These are phyloP conservation scores for Zosterops japonicus DNA, from an alignment of 2,113 vertebrate genomes.

Conservation along the genomic window DNA sequence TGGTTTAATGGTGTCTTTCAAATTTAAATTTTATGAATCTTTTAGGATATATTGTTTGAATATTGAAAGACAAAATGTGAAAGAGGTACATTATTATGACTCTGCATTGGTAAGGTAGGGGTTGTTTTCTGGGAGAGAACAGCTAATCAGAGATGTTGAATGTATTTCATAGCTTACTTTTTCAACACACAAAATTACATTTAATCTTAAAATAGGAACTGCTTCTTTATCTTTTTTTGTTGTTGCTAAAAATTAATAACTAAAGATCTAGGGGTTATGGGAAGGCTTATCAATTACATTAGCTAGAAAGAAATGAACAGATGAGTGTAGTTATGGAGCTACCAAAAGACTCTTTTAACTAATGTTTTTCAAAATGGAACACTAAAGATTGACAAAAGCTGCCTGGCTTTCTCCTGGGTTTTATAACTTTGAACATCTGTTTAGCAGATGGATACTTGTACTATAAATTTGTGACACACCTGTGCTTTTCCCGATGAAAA, in stretches of 20 bases:
- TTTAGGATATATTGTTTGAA: background rate
- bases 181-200: background rate
- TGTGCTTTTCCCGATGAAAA: background rate
- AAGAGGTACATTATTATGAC: background rate
- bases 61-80: background rate
- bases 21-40: background rate
- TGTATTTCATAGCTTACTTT: background rate
- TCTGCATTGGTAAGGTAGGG: background rate
- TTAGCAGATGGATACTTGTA: background rate
- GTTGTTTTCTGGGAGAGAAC: background rate
- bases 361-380: background rate
- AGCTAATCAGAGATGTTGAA: background rate
- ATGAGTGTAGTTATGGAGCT: background rate
- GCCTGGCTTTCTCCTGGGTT: background rate
- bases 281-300: background rate
- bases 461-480: background rate
- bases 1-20: background rate
- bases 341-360: background rate
- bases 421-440: background rate
- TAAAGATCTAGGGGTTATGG: background rate
- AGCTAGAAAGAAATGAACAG: background rate
- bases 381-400: background rate
- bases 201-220: background rate
- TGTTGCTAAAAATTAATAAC: background rate
- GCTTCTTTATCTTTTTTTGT: rapidly evolving